Base-by-base conservation (phyloP, 1,140 invertebrate species). In the Venustaconcha ellipsiformis region DNA sequence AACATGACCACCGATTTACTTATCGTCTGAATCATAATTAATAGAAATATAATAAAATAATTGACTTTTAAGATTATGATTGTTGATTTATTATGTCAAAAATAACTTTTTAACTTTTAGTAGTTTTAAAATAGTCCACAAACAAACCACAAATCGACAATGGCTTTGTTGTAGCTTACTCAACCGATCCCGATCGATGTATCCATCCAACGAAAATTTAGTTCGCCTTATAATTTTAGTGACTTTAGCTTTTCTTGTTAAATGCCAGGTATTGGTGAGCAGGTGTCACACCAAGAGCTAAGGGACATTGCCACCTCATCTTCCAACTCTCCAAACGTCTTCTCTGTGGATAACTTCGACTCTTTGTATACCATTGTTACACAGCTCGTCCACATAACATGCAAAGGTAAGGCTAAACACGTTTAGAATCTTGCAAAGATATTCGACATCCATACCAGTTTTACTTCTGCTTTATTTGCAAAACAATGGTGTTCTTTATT, bases 231-330 rank as follows among this genome's bases (percentile, higher is more conserved):
- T 37, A 23, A 8, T 55, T 30, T 37, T 30, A 67, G 11, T 14
- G 48, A 67, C 2, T 30, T 2, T 67, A 0, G 13, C 1, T 67
- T 67, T 1, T n/a, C 58, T 15, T 69, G 1, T 56, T 69, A 14
- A 15, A 20, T 59, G 11, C 3, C 56, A 74, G 72, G 72, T 18
- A 74, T 74, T n/a, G 63, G 72, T 13, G 1, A 57, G 37, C 48
- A 67, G 60, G 72, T 74, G 30, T 67, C 64, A 17, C 64, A 74
- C 23, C 56, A 74, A 67, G 72, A 74, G 67, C 57, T 74, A 15
- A 26, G 58, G n/a, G 30, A 17, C 5, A 74, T 74, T 26, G 72
- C 37, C 0, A 48, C 37, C 5, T 48, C 37, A 6, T 48, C 72
- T 18, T 67, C 72, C 12, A 57, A 66, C 2, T 30, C 55, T n/a